Conservation (phyloP, 2,888 invertebrate species). For the Philereme transversata region DNA sequence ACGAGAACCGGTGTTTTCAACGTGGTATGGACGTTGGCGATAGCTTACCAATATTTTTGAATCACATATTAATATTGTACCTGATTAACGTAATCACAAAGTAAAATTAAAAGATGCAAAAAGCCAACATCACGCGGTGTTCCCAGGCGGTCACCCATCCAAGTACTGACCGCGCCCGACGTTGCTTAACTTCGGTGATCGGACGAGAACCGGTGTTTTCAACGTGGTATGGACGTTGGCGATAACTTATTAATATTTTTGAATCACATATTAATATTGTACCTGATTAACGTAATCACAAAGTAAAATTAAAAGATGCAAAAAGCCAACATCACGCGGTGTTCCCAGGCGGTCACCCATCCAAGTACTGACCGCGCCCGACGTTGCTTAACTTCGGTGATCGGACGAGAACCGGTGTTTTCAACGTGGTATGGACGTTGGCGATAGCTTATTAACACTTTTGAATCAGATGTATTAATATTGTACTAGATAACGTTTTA, state of each 20-base stretch:
- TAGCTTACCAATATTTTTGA: too few relatives aligned
- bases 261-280: too few relatives aligned
- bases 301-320: too few relatives aligned
- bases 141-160: conserved; percentile 67
- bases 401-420: conserved; percentile 70
- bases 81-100: too few relatives aligned
- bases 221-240: conserved; percentile 41
- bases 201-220: conserved; percentile 66
- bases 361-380: conserved; percentile 72
- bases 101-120: too few relatives aligned
- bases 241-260: too few relatives aligned
- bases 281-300: too few relatives aligned
- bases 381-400: conserved; percentile 78
- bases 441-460: too few relatives aligned
- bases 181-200: conserved; percentile 78
- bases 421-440: conserved; percentile 42
- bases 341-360: conserved; percentile 68
- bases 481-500: too few relatives aligned
- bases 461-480: too few relatives aligned
- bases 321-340: conserved; percentile 60
- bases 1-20: conserved; percentile 63
- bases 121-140: conserved; percentile 59
- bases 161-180: conserved; percentile 74
- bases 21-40: conserved; percentile 39
- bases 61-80: too few relatives aligned